Percentiles rank a stretch among this genome's conserved stretches.
phyloP scores from a whole-genome alignment of 2,797 vertebrate species.

The Eupleurogrammus muticus region DNA sequence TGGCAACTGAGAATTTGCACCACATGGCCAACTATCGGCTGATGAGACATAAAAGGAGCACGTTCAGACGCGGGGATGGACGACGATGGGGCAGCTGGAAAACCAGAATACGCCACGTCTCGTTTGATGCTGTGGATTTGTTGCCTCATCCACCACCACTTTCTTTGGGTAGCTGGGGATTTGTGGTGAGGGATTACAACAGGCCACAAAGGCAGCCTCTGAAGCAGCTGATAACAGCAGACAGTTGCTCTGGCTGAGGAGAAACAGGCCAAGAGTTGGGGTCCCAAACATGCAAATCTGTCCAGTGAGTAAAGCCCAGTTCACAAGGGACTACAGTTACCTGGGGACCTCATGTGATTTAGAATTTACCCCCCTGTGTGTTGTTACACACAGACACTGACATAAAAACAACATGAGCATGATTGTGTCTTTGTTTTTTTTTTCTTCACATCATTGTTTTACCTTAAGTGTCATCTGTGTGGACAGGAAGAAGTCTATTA shows the following conservation, averaged over 20 bases:
- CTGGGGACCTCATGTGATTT: too few relatives aligned
- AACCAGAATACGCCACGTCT: slow-evolving; percentile 53
- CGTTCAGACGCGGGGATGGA: slow-evolving; percentile 47
- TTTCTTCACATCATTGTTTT: not conserved
- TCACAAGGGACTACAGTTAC: too few relatives aligned
- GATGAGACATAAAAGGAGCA: slow-evolving; percentile 55
- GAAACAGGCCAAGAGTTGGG: slow-evolving; percentile 48
- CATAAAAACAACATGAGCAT: slow-evolving; percentile 1
- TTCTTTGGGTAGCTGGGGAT: slow-evolving; percentile 70
- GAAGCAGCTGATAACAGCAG: slow-evolving; percentile 70
- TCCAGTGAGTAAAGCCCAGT: slow-evolving; percentile 23
- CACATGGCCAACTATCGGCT: slow-evolving; percentile 10
- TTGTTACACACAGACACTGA: not conserved
- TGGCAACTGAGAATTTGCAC: not conserved
- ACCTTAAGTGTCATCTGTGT: not conserved
- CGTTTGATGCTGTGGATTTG: slow-evolving; percentile 73
- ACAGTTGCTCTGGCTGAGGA: slow-evolving; percentile 47
- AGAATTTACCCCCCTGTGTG: too few relatives aligned
- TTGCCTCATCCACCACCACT: slow-evolving; percentile 74
- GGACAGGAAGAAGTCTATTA: not conserved
- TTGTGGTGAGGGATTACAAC: slow-evolving; percentile 68
- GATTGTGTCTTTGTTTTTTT: slow-evolving; percentile 8
- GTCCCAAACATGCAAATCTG: slow-evolving; percentile 58
- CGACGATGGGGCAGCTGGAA: slow-evolving; percentile 40
- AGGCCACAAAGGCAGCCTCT: slow-evolving; percentile 69